These are phyloP conservation scores for Pediacus dermestoides DNA, from an alignment of 2,888 invertebrate genomes.

Conservation along the genomic window DNA sequence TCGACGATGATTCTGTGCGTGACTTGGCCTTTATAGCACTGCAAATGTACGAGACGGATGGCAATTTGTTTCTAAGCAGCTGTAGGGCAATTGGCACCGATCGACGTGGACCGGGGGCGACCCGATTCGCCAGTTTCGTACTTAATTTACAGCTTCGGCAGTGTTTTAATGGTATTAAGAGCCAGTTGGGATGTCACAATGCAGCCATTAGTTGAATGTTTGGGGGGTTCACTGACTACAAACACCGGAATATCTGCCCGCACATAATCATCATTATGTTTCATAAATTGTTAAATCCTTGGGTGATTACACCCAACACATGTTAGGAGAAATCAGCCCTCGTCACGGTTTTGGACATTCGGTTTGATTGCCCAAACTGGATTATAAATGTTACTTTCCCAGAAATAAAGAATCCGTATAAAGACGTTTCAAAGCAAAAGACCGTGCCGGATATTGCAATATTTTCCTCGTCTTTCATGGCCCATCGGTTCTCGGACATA, in stretches of 20 bases:
- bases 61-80: conserved; percentile 22
- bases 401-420: neutral
- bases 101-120: conserved; percentile 12
- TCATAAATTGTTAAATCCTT: no score
- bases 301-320: no score
- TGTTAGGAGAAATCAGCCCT: no score
- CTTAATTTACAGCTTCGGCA: conserved; percentile 16
- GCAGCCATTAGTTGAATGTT: conserved; percentile 15
- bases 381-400: no score
- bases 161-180: conserved; percentile 7
- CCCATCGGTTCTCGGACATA: conserved; percentile 29
- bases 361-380: no score
- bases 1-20: conserved; percentile 18
- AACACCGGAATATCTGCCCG: no score
- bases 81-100: conserved; percentile 15
- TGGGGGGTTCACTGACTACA: conserved; percentile 9
- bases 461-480: conserved; percentile 34
- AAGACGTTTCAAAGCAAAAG: conserved; percentile 2
- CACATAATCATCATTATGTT: no score
- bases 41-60: conserved; percentile 11
- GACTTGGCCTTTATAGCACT: conserved; percentile 13
- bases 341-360: no score
- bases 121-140: conserved; percentile 12
- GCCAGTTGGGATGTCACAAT: conserved; percentile 15
- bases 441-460: conserved; percentile 33